Conservation (phyloP, 2,113 vertebrate species). For the Apeltes quadracus region DNA sequence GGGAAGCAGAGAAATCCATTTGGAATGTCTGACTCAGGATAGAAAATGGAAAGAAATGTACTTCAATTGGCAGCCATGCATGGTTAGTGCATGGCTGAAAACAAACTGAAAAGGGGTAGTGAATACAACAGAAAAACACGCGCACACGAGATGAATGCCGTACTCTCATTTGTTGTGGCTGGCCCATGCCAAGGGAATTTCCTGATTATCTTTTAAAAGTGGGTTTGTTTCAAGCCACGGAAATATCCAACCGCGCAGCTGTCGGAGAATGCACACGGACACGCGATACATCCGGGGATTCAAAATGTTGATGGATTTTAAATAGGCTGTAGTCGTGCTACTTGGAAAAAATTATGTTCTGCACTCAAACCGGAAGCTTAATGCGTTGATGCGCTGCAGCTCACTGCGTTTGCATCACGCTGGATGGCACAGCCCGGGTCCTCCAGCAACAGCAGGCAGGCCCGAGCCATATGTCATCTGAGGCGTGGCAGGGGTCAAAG, state of each 20-base stretch:
- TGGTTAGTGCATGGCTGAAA: too few relatives aligned
- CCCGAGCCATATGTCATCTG: constrained; percentile 47
- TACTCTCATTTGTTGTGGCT: constrained; percentile 25
- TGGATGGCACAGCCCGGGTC: constrained; percentile 22
- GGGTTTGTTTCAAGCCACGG: constrained; percentile 13
- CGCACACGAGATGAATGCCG: constrained; percentile 1
- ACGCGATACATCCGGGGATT: not conserved
- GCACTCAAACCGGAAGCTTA: not conserved
- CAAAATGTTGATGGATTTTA: not conserved
- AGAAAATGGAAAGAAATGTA: constrained; percentile 60
- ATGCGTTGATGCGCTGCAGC: not conserved
- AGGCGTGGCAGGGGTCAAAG: constrained; percentile 59
- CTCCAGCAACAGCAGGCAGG: constrained; percentile 66
- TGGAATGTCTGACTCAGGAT: constrained; percentile 57
- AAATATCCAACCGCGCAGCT: constrained; percentile 6
- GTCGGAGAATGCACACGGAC: not conserved
- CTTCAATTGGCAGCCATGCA: constrained; percentile 59
- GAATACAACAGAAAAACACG: constrained; percentile 13
- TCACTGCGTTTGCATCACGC: constrained; percentile 13
- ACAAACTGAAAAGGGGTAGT: not conserved
- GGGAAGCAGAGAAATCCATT: constrained; percentile 34
- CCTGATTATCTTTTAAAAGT: constrained; percentile 30
- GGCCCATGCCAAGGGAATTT: constrained; percentile 38
- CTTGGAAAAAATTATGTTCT: constrained; percentile 6
- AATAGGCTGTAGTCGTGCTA: not conserved